phyloP scores from a whole-genome alignment of 2,113 vertebrate genomes.

The Chamaetylas fuelleborni region DNA sequence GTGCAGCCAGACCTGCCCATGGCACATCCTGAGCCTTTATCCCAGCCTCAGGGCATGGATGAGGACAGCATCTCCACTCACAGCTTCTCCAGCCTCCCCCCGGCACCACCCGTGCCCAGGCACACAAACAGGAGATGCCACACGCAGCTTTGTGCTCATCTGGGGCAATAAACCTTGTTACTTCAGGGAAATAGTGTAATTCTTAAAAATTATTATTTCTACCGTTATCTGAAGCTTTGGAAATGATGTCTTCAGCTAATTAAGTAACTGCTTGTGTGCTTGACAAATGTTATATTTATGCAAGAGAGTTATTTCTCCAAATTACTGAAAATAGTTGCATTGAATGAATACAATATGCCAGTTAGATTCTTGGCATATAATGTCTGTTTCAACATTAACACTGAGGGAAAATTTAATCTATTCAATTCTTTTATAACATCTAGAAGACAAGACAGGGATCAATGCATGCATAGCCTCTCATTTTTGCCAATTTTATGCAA shows the following conservation, averaged over 20 bases:
- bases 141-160: not conserved
- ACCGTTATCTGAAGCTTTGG: not conserved
- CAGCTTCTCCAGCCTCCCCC: not conserved
- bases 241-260: slow-evolving; percentile 12
- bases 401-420: not conserved
- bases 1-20: not conserved
- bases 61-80: not conserved
- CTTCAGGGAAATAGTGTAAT: not conserved
- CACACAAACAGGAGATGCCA: not conserved
- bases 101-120: not conserved
- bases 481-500: slow-evolving; percentile 41
- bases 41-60: not conserved
- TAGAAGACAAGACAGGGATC: slow-evolving; percentile 20
- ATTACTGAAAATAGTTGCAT: slow-evolving; percentile 24
- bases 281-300: slow-evolving; percentile 42
- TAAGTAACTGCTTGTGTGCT: not conserved
- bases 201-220: not conserved
- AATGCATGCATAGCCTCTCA: not conserved
- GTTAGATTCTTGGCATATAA: not conserved
- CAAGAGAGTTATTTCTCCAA: not conserved
- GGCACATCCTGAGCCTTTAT: not conserved
- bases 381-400: not conserved
- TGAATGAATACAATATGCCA: slow-evolving; percentile 24
- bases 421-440: not conserved
- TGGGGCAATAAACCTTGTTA: not conserved